phyloP scores from a whole-genome alignment of 2,888 invertebrate species.

The Eupithecia subumbrata region DNA sequence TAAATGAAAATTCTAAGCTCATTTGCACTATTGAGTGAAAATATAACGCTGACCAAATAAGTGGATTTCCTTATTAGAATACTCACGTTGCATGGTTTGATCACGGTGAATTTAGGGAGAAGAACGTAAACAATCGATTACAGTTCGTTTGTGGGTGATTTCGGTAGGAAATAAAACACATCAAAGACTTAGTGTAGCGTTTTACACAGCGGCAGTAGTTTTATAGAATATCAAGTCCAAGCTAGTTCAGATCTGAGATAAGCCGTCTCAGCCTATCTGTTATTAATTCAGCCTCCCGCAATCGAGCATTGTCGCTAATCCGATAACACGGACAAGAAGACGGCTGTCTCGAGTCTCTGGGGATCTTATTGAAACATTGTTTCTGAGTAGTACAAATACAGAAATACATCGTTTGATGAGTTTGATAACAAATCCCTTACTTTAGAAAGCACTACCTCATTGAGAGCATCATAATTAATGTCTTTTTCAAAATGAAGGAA shows the following conservation, averaged over 20 bases:
- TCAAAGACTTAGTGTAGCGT: background rate
- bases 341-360: slow-evolving; percentile 13
- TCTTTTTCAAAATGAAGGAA: too few species aligned
- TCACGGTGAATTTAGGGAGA: too few species aligned
- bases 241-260: slow-evolving; percentile 18
- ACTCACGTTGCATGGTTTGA: too few species aligned
- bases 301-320: slow-evolving; percentile 44
- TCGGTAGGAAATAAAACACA: background rate
- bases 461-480: too few species aligned
- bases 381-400: background rate
- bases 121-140: too few species aligned
- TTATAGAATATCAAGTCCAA: too few species aligned
- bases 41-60: background rate
- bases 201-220: background rate
- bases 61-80: too few species aligned
- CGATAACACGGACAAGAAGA: slow-evolving; percentile 29
- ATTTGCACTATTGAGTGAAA: background rate
- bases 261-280: slow-evolving; percentile 34
- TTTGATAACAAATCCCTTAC: too few species aligned
- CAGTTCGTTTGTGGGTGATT: background rate
- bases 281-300: slow-evolving; percentile 47
- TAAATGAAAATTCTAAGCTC: too few species aligned
- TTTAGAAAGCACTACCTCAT: too few species aligned
- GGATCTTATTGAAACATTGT: background rate
- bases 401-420: too few species aligned